Base-by-base conservation (phyloP, 1,140 invertebrate species). In the Hydropsyche tenuis region DNA sequence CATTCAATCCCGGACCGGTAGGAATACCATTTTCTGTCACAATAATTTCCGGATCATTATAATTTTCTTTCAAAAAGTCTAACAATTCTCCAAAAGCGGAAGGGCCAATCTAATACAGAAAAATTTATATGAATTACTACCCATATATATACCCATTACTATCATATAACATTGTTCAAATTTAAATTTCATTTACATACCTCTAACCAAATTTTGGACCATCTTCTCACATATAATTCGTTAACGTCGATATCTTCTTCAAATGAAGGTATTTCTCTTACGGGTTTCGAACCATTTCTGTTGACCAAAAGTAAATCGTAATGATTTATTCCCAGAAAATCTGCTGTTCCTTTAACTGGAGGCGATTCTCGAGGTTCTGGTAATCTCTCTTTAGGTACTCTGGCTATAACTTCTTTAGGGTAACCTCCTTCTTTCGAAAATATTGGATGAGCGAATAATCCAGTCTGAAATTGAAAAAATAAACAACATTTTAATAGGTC, bases 11-110 rank as follows among this genome's bases (percentile, higher is more conserved):
- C 5, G 82, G 82, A 22, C 80, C 78, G 80, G 88, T 86, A 46
- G 88, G 80, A 74, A 85, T 82, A 0, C 91, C 91, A 79, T 91
- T 92, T 83, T 92, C 91, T 1, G 88, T 88, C 4, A 93, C 84
- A 14, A 88, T 82, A 9, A 92, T 82, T 23, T 83, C 80, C 0
- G 87, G 81, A 79, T 89, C 86, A 5, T 85, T 82, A 75, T 90
- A 93, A 18, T 86, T 80, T 1, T 85, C 75, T 69, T 85, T 85
- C 16, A 83, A 83, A 86, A 87, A 90, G 68, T 87, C 86, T 42
- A 91, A 79, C 18, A 74, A 56, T 25, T 74, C 23, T 22, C 73
- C 66, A 16, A 74, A 69, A 2, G 53, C 53, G 3, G 48, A 86
- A 1, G 89, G 89, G 0, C 87, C 83, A 27, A 84, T 82, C 84